Conservation (phyloP, 1,140 invertebrate genomes). For the Teleopsis dalmanni region DNA sequence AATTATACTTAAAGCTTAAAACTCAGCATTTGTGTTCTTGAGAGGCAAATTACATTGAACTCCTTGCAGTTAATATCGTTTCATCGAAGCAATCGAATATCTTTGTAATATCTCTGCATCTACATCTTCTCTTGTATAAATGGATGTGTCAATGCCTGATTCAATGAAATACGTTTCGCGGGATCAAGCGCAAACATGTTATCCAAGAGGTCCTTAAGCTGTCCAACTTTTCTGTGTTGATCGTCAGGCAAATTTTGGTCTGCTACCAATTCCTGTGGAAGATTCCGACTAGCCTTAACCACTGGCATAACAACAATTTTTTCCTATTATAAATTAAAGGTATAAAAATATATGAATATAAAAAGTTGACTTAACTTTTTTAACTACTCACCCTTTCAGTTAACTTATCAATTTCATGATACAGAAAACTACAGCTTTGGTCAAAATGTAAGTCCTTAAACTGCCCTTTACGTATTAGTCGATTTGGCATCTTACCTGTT, state of each 20-base stretch:
- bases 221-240: constrained; percentile 81
- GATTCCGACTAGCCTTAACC: constrained; percentile 77
- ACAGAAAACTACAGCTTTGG: constrained; percentile 90
- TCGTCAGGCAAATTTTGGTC: constrained; percentile 82
- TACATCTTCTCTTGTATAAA: constrained; percentile 91
- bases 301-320: constrained; percentile 92
- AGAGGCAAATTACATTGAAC: not conserved
- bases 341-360: not conserved
- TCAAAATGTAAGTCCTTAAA: constrained; percentile 98
- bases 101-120: too few relatives aligned
- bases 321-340: constrained; percentile 57
- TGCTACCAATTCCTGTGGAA: constrained; percentile 80
- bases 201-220: constrained; percentile 91
- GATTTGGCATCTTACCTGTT: constrained; percentile 85
- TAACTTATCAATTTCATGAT: constrained; percentile 95
- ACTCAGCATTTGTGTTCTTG: not conserved
- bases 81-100: not conserved
- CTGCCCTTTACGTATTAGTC: constrained; percentile 86
- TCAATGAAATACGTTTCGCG: constrained; percentile 83
- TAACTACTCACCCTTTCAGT: constrained; percentile 85
- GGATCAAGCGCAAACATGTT: constrained; percentile 90
- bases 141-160: constrained; percentile 89
- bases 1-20: too few relatives aligned
- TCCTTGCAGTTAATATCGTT: not conserved
- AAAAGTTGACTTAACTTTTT: not conserved